phyloP scores from a whole-genome alignment of 2,113 vertebrate species.

The Gambusia affinis region DNA sequence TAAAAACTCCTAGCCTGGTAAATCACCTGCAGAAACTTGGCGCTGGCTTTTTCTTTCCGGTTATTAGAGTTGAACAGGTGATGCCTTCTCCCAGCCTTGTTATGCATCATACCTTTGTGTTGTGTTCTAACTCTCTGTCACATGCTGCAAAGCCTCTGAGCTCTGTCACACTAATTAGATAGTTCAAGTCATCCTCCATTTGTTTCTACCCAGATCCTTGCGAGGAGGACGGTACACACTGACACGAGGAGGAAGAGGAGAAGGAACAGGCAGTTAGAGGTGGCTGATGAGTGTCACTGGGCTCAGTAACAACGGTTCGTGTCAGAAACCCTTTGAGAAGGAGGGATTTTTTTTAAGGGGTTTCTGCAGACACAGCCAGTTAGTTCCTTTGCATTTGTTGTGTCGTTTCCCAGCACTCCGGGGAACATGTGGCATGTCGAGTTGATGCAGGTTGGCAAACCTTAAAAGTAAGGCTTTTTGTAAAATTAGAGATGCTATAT shows the following conservation, averaged over 20 bases:
- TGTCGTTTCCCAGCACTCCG: neutral
- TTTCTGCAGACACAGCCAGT: slow-evolving; percentile 41
- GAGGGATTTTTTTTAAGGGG: slow-evolving; percentile 33
- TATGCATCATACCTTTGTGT: slow-evolving; percentile 68
- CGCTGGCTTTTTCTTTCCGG: slow-evolving; percentile 50
- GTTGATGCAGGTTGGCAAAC: slow-evolving; percentile 16
- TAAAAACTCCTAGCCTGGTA: slow-evolving; percentile 31
- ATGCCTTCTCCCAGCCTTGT: slow-evolving; percentile 68
- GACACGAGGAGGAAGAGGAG: slow-evolving; percentile 29
- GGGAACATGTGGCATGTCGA: neutral
- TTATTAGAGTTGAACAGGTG: slow-evolving; percentile 77
- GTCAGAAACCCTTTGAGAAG: slow-evolving; percentile 43
- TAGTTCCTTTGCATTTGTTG: slow-evolving; percentile 14
- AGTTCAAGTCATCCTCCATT: slow-evolving; percentile 56
- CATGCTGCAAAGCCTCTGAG: slow-evolving; percentile 57
- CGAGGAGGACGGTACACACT: slow-evolving; percentile 43
- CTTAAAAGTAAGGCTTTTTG: slow-evolving; percentile 26
- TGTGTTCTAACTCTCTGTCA: slow-evolving; percentile 64
- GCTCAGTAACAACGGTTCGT: slow-evolving; percentile 43
- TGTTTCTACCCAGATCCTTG: slow-evolving; percentile 39
- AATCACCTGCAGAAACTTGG: slow-evolving; percentile 43
- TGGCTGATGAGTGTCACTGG: slow-evolving; percentile 47
- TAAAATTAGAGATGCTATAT: slow-evolving; percentile 19
- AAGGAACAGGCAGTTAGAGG: slow-evolving; percentile 47
- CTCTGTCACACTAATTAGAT: slow-evolving; percentile 77